A percentile compares a stretch with the other conserved stretches of the same genome.
Conservation (phyloP, 2,888 invertebrate genomes). For the Carabus problematicus region DNA sequence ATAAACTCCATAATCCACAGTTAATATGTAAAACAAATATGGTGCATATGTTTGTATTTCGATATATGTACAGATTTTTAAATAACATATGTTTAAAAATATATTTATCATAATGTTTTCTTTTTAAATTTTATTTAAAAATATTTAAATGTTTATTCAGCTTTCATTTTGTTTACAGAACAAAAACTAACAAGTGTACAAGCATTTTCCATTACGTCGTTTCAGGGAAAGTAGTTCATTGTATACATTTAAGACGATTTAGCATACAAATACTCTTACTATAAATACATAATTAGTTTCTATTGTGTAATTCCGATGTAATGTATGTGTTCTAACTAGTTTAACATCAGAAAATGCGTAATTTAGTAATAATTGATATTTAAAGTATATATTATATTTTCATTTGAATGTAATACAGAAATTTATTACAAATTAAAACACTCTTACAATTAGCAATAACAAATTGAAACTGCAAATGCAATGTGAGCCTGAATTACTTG, state of each 20-base stretch:
- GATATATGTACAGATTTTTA: not conserved
- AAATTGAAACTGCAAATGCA: no score
- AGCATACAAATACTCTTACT: slow-evolving; percentile 1
- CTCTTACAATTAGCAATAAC: no score
- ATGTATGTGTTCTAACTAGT: no score
- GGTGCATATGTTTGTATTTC: not conserved
- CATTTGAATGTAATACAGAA: no score
- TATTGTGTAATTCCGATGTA: no score
- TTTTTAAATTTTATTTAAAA: no score
- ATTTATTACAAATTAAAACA: no score
- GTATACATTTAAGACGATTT: slow-evolving; percentile 11
- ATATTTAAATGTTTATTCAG: not conserved
- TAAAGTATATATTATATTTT: no score
- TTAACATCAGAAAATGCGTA: no score
- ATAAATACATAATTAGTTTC: not conserved
- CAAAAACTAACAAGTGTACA: slow-evolving; percentile 32
- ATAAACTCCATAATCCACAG: not conserved
- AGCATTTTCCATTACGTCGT: slow-evolving; percentile 35
- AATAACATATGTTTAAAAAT: not conserved
- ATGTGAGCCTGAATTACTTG: not conserved
- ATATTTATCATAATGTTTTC: not conserved
- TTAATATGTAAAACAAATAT: not conserved
- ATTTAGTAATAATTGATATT: no score
- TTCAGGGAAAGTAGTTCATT: slow-evolving; percentile 33
- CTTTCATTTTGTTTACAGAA: slow-evolving; percentile 34